Percentiles rank a stretch among this genome's conserved stretches.
Conservation (phyloP, 2,113 vertebrate genomes). For the Sialia sialis region DNA sequence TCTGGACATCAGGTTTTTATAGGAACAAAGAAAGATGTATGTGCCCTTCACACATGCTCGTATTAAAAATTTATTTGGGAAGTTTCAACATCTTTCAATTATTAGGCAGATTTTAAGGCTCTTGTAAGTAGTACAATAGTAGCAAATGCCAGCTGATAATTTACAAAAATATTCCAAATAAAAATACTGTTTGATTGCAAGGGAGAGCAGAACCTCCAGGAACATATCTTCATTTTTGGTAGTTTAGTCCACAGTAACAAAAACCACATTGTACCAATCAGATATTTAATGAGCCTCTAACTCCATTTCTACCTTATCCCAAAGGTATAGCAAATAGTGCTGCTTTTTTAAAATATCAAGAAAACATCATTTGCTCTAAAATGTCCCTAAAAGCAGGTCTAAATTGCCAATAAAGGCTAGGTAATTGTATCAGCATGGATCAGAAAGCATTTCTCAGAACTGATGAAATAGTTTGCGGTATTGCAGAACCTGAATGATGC, state of each 20-base stretch:
- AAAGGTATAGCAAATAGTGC: slow-evolving; percentile 79
- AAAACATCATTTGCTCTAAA: slow-evolving; percentile 86
- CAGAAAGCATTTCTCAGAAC: slow-evolving; percentile 84
- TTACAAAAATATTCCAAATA: slow-evolving; percentile 48
- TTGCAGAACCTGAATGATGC: slow-evolving; percentile 62
- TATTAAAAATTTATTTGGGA: slow-evolving; percentile 46
- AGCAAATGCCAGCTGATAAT: slow-evolving; percentile 37
- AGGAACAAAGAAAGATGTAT: slow-evolving; percentile 12
- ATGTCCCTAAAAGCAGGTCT: slow-evolving; percentile 85
- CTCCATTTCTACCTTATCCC: slow-evolving; percentile 82
- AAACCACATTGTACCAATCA: slow-evolving; percentile 75
- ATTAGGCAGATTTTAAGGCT: slow-evolving; percentile 45
- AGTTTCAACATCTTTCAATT: slow-evolving; percentile 46
- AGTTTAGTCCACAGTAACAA: slow-evolving; percentile 61
- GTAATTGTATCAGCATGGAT: slow-evolving; percentile 88
- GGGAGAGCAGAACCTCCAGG: background rate
- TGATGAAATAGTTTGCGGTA: slow-evolving; percentile 74
- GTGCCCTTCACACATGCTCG: slow-evolving; percentile 4
- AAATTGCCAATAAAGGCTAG: slow-evolving; percentile 85
- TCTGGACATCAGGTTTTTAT: background rate
- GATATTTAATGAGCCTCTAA: slow-evolving; percentile 81
- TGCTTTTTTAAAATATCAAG: slow-evolving; percentile 80
- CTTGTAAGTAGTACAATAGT: background rate
- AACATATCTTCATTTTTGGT: slow-evolving; percentile 52
- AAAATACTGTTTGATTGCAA: slow-evolving; percentile 25